Evolutionary conservation across 1,140 invertebrate species (phyloP), one percentile per base, ranked within the genome.

Genomic region (Drosophila santomea): DNA sequence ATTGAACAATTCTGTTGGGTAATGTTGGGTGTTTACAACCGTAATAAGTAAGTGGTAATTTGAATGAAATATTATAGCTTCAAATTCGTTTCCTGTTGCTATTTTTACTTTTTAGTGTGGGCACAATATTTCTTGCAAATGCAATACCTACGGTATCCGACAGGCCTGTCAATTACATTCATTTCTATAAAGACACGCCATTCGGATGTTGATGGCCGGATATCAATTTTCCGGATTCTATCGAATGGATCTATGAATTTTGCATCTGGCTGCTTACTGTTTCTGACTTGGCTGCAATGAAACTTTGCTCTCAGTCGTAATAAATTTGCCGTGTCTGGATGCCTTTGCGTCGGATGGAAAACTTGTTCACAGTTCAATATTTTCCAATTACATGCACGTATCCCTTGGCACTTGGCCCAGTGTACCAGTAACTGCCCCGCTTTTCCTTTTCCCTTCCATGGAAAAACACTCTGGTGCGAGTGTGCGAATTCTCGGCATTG

Each of bases 361-460:
- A 45, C 68, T 77, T 77, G 68, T 86, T 64, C 64, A 89, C 74
- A 78, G 74, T 78, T 78, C 74, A 78, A 78, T 89, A 78, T 79
- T 86, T 86, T 86, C 59, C 80, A 86, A 86, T 86, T 86, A 89
- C 80, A 80, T 86, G 67, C 84, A 86, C 76, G 74, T 63, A 67
- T 89, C 55, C 58, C 62, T 55, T 75, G 60, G 45, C 72, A 39
- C 60, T 71, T 58, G 67, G 67, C 44, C 57, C 23, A 11, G 20
- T 50, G 51, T 17, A 58, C 38, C 15, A 57, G 10, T 35, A 55
- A 64, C 50, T 50, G 43, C 10, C 1, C 15, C 6, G 2, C 14
- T 38, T 14, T 14, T 7, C n/a, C 28, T 2, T 11, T 36, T 1
- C 4, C 7, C 12, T 28, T 2, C 44, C 43, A 15, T n/a, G 25